phyloP scores from a whole-genome alignment of 2,113 vertebrate species.

The Neofelis nebulosa region DNA sequence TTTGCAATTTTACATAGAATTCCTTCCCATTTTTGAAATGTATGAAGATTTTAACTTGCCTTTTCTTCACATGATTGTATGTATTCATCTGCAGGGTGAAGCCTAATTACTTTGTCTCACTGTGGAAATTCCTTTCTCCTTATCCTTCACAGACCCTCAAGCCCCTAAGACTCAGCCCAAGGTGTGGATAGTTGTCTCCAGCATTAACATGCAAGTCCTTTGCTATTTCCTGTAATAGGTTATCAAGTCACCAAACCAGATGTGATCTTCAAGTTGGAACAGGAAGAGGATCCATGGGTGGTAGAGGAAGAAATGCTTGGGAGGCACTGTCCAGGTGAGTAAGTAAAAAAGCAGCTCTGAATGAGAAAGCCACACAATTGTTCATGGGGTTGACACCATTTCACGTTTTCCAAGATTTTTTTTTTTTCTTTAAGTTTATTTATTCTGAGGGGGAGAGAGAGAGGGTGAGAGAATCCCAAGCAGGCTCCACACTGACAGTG shows the following conservation, averaged over 20 bases:
- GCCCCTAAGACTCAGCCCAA: not conserved
- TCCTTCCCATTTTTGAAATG: not conserved
- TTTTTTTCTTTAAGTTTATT: no score
- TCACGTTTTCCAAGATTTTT: constrained; percentile 20
- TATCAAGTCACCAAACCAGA: constrained; percentile 71
- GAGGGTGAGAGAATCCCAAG: no score
- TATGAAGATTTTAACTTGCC: not conserved
- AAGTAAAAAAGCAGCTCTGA: constrained; percentile 3
- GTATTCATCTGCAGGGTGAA: not conserved
- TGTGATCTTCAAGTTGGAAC: constrained; percentile 75
- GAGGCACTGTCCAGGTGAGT: constrained; percentile 68
- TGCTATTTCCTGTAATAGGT: constrained; percentile 49
- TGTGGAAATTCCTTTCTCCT: not conserved
- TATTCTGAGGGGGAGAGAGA: no score
- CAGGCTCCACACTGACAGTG: no score
- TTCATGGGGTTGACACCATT: not conserved
- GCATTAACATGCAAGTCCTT: constrained; percentile 23
- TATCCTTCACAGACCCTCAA: not conserved
- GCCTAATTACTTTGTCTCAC: not conserved
- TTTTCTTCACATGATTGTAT: not conserved
- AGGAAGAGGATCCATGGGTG: constrained; percentile 74
- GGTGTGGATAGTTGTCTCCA: not conserved
- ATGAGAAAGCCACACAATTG: not conserved
- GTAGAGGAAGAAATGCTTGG: constrained; percentile 62
- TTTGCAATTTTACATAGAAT: not conserved